Evolutionary conservation across 2,113 vertebrate genomes (phyloP).

Genomic region (Polyodon spathula): DNA sequence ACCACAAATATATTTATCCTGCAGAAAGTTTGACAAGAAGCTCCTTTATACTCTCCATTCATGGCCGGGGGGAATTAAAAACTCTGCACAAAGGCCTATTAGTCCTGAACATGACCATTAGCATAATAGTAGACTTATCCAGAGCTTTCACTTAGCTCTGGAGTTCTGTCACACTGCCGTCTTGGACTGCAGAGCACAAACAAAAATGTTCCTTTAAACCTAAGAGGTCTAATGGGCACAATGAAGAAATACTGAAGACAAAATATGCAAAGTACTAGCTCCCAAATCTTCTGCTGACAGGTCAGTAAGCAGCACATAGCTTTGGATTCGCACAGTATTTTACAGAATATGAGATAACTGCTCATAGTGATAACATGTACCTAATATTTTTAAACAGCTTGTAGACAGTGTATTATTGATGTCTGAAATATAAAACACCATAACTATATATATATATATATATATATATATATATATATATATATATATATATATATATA

Average conservation of each 20-base stretch:
- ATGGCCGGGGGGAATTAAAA: slow-evolving; percentile 61
- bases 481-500: too few species aligned
- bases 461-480: too few species aligned
- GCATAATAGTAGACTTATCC: slow-evolving; percentile 71
- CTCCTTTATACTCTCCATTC: slow-evolving; percentile 58
- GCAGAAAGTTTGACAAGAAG: slow-evolving; percentile 55
- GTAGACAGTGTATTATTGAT: too few species aligned
- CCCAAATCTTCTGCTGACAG: slow-evolving; percentile 14
- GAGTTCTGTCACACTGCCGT: slow-evolving; percentile 55
- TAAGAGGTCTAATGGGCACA: slow-evolving; percentile 32
- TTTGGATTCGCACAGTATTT: too few species aligned
- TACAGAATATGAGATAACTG: too few species aligned
- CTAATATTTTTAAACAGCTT: too few species aligned
- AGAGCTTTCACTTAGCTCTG: slow-evolving; percentile 11
- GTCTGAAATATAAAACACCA: too few species aligned
- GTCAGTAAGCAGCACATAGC: too few species aligned
- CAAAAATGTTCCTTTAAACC: slow-evolving; percentile 43
- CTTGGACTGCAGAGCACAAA: slow-evolving; percentile 33
- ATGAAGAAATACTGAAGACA: slow-evolving; percentile 18
- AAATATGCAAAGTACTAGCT: slow-evolving; percentile 26
- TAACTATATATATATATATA: too few species aligned
- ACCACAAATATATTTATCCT: slow-evolving; percentile 65
- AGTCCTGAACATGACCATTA: slow-evolving; percentile 64
- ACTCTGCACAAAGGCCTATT: slow-evolving; percentile 63
- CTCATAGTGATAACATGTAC: too few species aligned